Percentiles rank a stretch among this genome's conserved stretches.
Conservation (phyloP, 2,888 invertebrate genomes). For the Neocrepidodera transversa region DNA sequence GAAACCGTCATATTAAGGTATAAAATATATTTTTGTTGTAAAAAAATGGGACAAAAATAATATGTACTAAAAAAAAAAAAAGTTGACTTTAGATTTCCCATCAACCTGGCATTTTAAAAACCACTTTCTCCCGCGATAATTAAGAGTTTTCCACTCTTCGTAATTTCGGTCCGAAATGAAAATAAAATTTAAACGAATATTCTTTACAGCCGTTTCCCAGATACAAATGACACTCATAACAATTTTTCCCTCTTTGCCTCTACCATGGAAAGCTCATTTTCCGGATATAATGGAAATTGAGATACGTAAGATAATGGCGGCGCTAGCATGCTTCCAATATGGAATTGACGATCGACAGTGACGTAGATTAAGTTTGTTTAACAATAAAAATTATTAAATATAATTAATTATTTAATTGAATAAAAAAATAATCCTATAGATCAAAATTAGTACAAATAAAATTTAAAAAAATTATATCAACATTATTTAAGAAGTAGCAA, state of each 20-base stretch:
- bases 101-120: not conserved
- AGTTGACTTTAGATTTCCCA: not conserved
- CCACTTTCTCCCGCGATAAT: not conserved
- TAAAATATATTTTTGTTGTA: too few relatives aligned
- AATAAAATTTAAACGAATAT: conserved; percentile 27
- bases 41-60: too few relatives aligned
- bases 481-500: too few relatives aligned
- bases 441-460: too few relatives aligned
- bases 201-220: conserved; percentile 12
- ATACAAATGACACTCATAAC: conserved; percentile 24
- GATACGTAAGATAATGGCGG: conserved; percentile 25
- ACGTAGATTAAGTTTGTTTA: not conserved
- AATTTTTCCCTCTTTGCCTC: conserved; percentile 19
- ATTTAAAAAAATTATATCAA: too few relatives aligned
- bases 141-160: not conserved
- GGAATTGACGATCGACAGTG: conserved; percentile 15
- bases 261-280: conserved; percentile 23
- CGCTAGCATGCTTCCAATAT: conserved; percentile 21
- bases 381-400: too few relatives aligned
- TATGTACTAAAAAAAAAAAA: too few relatives aligned
- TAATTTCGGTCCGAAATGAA: conserved; percentile 19
- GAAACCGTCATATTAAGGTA: too few relatives aligned
- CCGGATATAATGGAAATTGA: conserved; percentile 27
- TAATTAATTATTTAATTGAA: too few relatives aligned
- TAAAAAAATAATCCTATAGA: too few relatives aligned